These are phyloP conservation scores for Catocala fraxini DNA, from an alignment of 2,888 invertebrate genomes.

Conservation along the genomic window DNA sequence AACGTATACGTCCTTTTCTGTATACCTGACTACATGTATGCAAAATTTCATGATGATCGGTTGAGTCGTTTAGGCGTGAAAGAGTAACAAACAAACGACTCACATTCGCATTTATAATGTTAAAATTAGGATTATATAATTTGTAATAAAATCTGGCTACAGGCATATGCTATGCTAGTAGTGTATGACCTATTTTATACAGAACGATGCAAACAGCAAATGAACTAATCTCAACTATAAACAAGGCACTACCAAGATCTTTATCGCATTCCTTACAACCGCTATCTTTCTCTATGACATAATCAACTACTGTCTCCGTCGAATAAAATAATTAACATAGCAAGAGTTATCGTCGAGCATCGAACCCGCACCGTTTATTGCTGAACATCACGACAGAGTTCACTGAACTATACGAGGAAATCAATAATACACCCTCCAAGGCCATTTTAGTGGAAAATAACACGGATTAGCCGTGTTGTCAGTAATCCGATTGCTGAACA, in stretches of 20 bases:
- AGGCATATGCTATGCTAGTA: too few species aligned
- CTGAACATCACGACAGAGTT: constrained; percentile 43
- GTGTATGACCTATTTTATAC: too few species aligned
- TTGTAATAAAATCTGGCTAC: too few species aligned
- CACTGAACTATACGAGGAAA: constrained; percentile 48
- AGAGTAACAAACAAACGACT: too few species aligned
- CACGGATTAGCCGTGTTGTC: constrained; percentile 5
- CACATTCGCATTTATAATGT: too few species aligned
- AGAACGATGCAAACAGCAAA: background rate
- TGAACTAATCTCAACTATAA: background rate
- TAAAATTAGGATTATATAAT: too few species aligned
- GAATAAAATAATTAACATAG: constrained; percentile 34
- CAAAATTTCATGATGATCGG: too few species aligned
- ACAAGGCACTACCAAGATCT: constrained; percentile 1
- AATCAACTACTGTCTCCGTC: constrained; percentile 28
- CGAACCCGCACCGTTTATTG: constrained; percentile 38
- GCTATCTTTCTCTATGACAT: constrained; percentile 12
- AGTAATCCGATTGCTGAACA: background rate
- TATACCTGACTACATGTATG: too few species aligned
- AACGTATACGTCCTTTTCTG: too few species aligned
- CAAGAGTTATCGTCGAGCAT: constrained; percentile 37
- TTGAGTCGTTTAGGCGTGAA: too few species aligned
- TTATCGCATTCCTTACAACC: constrained; percentile 1
- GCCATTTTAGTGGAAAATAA: constrained; percentile 21
- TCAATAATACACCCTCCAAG: constrained; percentile 37